A percentile compares a stretch with the other conserved stretches of the same genome.
phyloP scores from a whole-genome alignment of 64 coral and sea anemone genomes.

The Acropora yongei region DNA sequence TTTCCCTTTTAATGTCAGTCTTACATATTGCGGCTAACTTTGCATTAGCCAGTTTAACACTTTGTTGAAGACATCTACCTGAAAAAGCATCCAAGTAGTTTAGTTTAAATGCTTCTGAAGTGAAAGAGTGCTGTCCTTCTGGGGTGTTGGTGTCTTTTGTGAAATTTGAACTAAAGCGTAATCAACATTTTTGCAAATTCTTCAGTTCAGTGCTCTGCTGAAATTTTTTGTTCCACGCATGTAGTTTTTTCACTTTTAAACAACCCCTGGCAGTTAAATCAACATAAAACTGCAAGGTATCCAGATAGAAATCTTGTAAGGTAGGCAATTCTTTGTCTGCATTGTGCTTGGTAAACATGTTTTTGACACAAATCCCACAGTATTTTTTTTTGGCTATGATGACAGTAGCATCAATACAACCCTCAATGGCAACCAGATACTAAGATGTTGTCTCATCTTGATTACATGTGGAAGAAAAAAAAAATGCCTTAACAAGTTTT shows the following conservation, averaged over 20 bases:
- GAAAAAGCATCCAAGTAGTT: too few species aligned
- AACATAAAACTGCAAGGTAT: too few species aligned
- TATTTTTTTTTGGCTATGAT: constrained; percentile 21
- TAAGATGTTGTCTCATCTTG: not conserved
- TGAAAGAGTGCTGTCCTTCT: constrained; percentile 9
- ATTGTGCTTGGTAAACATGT: not conserved
- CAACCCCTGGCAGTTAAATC: not conserved
- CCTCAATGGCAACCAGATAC: not conserved
- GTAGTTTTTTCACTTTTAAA: not conserved
- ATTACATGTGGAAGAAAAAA: not conserved
- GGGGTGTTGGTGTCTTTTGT: not conserved
- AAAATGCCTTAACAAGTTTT: not conserved
- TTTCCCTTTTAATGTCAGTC: not conserved
- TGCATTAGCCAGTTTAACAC: too few species aligned
- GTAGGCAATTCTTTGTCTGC: not conserved
- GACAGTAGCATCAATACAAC: not conserved
- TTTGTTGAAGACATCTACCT: too few species aligned
- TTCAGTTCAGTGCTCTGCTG: not conserved
- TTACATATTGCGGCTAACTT: too few species aligned
- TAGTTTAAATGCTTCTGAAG: not conserved
- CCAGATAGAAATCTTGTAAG: not conserved
- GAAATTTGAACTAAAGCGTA: constrained; percentile 44
- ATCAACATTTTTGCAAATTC: constrained; percentile 22
- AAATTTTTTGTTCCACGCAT: too few species aligned
- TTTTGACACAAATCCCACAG: constrained; percentile 4